Percentiles rank a stretch among this genome's conserved stretches.
These are phyloP conservation scores for Myotis pilosus DNA, from an alignment of 2,797 vertebrate genomes.

Conservation along the genomic window DNA sequence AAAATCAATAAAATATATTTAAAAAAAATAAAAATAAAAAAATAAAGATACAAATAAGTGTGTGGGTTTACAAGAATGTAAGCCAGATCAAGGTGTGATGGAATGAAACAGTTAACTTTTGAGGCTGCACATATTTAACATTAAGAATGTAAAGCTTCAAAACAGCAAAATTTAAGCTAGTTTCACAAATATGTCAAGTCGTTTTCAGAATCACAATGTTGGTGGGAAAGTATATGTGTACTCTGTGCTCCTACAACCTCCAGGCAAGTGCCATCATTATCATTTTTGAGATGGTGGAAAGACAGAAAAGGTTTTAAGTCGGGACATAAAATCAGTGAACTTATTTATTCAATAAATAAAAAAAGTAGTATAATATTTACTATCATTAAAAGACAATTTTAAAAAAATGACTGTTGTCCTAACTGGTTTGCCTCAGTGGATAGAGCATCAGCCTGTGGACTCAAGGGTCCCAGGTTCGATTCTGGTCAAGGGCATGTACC, in stretches of 20 bases:
- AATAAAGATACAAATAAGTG: background rate
- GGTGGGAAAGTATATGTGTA: background rate
- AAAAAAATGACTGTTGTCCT: background rate
- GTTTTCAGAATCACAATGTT: background rate
- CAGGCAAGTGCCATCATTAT: background rate
- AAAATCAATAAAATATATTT: too few relatives aligned
- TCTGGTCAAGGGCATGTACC: too few relatives aligned
- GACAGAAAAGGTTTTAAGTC: background rate
- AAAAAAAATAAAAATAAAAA: too few relatives aligned
- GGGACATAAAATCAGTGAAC: background rate
- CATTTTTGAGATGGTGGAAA: background rate
- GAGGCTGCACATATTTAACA: background rate
- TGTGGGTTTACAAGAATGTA: background rate
- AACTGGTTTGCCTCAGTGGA: too few relatives aligned
- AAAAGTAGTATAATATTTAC: background rate
- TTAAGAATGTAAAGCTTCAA: background rate
- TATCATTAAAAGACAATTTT: background rate
- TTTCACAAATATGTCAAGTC: background rate
- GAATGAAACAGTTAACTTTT: background rate
- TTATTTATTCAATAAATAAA: constrained; percentile 2
- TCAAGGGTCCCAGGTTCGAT: too few relatives aligned
- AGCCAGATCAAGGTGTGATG: background rate
- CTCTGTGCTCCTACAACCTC: background rate
- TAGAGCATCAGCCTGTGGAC: too few relatives aligned
- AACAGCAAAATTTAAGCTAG: background rate